phyloP scores from a whole-genome alignment of 1,140 invertebrate genomes.

The Prorops nasuta region DNA sequence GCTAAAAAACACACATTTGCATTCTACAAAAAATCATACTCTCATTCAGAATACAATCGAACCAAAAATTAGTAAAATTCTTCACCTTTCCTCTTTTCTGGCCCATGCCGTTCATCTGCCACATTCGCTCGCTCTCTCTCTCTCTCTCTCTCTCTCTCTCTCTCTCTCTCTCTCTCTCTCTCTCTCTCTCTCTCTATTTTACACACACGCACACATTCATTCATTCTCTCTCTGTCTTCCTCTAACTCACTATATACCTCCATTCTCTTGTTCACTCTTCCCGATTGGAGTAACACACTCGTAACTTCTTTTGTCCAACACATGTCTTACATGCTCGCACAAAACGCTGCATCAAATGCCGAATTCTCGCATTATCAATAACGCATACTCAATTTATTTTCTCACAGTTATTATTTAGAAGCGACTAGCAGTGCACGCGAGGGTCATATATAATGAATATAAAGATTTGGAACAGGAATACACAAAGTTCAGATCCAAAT shows the following conservation, averaged over 20 bases:
- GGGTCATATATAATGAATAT: too few species aligned
- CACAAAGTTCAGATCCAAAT: too few species aligned
- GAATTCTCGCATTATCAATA: too few species aligned
- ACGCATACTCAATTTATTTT: too few species aligned
- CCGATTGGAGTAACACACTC: constrained; percentile 14
- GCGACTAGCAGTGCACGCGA: too few species aligned
- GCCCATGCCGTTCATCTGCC: too few species aligned
- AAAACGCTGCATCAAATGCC: too few species aligned
- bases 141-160: constrained; percentile 14
- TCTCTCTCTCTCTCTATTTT: constrained; percentile 16
- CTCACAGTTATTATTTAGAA: too few species aligned
- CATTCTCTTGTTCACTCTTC: constrained; percentile 24
- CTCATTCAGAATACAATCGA: constrained; percentile 27
- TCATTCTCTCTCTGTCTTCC: constrained; percentile 11
- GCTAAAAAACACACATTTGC: constrained; percentile 31
- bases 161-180: constrained; percentile 21
- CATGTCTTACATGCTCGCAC: constrained; percentile 6
- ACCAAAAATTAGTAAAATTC: constrained; percentile 22
- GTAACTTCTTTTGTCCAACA: constrained; percentile 9
- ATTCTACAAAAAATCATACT: constrained; percentile 25
- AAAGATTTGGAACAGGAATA: too few species aligned
- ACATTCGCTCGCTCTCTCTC: not conserved
- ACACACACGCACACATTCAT: constrained; percentile 9
- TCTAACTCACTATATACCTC: constrained; percentile 9
- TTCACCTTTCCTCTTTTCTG: constrained; percentile 3